Evolutionary conservation across 2,888 invertebrate genomes (phyloP).

Genomic region (Macrosiphum euphorbiae): DNA sequence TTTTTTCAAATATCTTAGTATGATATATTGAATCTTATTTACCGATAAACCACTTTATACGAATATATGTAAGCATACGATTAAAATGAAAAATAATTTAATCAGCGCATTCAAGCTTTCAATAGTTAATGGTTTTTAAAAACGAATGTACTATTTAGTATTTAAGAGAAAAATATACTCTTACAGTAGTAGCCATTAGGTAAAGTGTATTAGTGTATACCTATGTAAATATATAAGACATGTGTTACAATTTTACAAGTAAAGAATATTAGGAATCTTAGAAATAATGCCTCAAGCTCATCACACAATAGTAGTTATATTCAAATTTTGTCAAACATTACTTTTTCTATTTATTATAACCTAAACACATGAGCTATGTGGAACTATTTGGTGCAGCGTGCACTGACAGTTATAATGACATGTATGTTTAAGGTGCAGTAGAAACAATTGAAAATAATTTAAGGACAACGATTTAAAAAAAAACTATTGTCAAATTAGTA

Average conservation of each 20-base stretch:
- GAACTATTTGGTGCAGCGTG: background rate
- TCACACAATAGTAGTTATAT: background rate
- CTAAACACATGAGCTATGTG: background rate
- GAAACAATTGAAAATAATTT: constrained; percentile 46
- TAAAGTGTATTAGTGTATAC: background rate
- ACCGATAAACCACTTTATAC: background rate
- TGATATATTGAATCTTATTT: background rate
- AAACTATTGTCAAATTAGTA: background rate
- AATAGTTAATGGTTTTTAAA: too few species aligned
- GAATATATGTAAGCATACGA: background rate
- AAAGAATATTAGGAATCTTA: background rate
- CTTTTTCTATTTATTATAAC: background rate
- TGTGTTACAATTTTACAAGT: background rate
- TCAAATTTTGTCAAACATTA: background rate
- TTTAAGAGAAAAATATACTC: background rate
- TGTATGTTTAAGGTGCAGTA: background rate
- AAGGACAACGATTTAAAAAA: background rate
- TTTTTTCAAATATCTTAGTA: background rate
- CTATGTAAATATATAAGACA: background rate
- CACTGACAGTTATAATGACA: background rate
- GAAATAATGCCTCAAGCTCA: background rate
- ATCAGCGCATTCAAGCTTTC: background rate
- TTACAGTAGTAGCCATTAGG: background rate
- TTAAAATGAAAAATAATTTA: background rate
- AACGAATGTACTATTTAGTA: background rate